A percentile compares a stretch with the other conserved stretches of the same genome.
Conservation (phyloP, 2,888 invertebrate genomes). For the Volucella inanis region DNA sequence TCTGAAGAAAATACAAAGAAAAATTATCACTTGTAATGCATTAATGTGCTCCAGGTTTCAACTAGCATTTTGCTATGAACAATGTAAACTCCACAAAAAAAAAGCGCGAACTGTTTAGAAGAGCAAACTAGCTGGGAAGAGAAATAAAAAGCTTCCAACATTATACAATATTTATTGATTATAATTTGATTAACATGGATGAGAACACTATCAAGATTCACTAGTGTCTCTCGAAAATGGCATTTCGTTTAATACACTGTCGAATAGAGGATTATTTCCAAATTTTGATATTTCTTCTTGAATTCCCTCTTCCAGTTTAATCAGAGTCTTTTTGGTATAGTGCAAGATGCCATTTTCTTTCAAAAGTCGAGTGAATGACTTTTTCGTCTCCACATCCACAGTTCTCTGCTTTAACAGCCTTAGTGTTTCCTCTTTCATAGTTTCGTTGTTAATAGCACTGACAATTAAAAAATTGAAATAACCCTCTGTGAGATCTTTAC, state of each 20-base stretch:
- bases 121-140: too few species aligned
- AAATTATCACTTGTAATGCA: too few species aligned
- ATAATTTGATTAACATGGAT: too few species aligned
- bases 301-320: constrained; percentile 88
- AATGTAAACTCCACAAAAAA: too few species aligned
- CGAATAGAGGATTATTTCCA: constrained; percentile 92
- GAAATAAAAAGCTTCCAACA: too few species aligned
- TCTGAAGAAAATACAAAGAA: too few species aligned
- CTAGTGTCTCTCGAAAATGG: too few species aligned
- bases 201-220: too few species aligned
- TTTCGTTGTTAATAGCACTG: constrained; percentile 92
- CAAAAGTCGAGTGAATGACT: constrained; percentile 93
- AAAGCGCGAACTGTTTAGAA: too few species aligned
- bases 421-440: constrained; percentile 90
- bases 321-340: constrained; percentile 90
- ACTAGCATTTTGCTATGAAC: too few species aligned
- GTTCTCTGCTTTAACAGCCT: constrained; percentile 96
- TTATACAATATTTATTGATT: too few species aligned
- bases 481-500: constrained; percentile 98
- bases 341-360: constrained; percentile 93
- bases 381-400: constrained; percentile 94
- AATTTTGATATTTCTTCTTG: constrained; percentile 89
- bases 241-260: constrained; percentile 88
- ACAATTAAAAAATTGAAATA: constrained; percentile 99
- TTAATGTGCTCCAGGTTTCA: too few species aligned